Base-by-base conservation (phyloP, 2,888 invertebrate genomes). In the Phania funesta region DNA sequence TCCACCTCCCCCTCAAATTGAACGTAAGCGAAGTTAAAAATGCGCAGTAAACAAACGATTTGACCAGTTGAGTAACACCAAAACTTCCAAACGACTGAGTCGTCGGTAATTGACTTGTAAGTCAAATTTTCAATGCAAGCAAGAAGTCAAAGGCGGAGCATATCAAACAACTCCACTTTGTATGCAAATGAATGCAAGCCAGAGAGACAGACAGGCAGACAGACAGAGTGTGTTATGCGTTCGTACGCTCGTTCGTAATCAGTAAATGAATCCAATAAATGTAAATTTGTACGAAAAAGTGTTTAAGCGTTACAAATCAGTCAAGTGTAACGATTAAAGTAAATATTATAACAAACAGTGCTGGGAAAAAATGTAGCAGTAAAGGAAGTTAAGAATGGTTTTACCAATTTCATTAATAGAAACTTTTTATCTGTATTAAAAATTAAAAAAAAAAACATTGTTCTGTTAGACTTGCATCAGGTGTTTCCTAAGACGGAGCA, bases 271-370 rank as follows among this genome's bases (percentile, higher is more conserved):
- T 41, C 7, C 60, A 7, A 52, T 16, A 20, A 44, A 24, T 64
- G 44, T 46, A 48, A 75, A 48, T 50, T 64, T 13, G 29, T 35
- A 9, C 11, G 1, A 35, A 65, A 80, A 71, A 71, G 52, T 76
- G 52, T 65, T 73, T 71, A 76, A 71, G 71, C 71, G 46, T 81
- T 76, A 81, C 80, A 73, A 81, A 76, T 71, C 76, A 81, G 73
- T 81, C 76, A 76, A 81, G 64, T 76, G 71, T 71, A 81, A 81
- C 71, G 71, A 46, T 38, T 65, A 60, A 75, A 56, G 38, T 11
- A 64, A 74, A 80, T 38, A 58, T 35, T 60, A 60, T 35, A 11
- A n/a, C 2, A 35, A 29, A 65, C 58, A 70, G 44, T 60, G 0
- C 18, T 32, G 58, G 24, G 2, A 7, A 52, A 9, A 52, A 74